Base-by-base conservation (phyloP, 2,888 invertebrate genomes). In the Hyposoter dolosus region DNA sequence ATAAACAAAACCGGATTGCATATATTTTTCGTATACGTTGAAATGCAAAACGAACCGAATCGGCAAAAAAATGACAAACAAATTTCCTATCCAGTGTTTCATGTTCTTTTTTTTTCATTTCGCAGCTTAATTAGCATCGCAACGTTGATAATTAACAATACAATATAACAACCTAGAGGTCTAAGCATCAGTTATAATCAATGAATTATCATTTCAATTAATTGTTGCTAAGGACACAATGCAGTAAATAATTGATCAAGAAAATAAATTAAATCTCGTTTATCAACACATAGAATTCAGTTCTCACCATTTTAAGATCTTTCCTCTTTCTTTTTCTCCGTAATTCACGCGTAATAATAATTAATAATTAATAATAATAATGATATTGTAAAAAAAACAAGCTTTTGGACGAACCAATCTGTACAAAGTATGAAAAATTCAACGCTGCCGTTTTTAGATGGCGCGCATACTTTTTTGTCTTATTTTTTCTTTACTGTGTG, bases 241-340 rank as follows among this genome's bases (percentile, higher is more conserved):
- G 60, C 35, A 28, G 63, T 60, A 19, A 79, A 68, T 56, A 23
- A 76, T 77, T 43, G 32, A 69, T 72, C 79, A 53, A 78, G 56
- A 79, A 79, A 85, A 85, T 82, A 85, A 85, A 79, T 82, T 79
- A 85, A 85, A 56, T 81, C 66, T 82, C 81, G 60, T 84, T 72
- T 50, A 63, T 75, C 23, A 28, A 65, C 43, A 63, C 35, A 69
- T 66, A 43, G 19, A 82, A 78, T 74, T 82, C 43, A 75, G 45
- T 69, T 76, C 63, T 40, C 43, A 69, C n/a, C 69, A 75, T 56
- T 45, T 35, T 35, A 45, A 81, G 32, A 53, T 53, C 65, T 23
- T 43, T 35, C 53, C 40, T 71, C 12, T 81, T 84, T 76, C 63
- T 71, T 60, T 28, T 60, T 60, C 23, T 60, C n/a, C 60, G 23